Percentiles rank a stretch among this genome's conserved stretches.
Conservation (phyloP, 2,888 invertebrate species). For the Eristalis intricaria region DNA sequence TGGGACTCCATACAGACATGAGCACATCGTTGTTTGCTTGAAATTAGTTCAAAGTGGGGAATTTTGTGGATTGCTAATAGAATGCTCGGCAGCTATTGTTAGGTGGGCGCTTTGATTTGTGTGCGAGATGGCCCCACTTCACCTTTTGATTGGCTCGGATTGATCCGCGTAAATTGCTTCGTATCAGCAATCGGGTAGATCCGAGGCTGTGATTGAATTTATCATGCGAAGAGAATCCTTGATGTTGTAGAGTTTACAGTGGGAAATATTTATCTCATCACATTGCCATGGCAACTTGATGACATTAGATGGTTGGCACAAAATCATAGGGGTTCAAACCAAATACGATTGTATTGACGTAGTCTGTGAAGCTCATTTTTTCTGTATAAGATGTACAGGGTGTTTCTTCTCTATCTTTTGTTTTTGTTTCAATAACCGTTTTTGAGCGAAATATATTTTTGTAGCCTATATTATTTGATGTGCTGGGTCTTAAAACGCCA, state of each 20-base stretch:
- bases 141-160: neutral
- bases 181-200: neutral
- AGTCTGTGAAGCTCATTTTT: too few relatives aligned
- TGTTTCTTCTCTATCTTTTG: too few relatives aligned
- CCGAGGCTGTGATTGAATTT: neutral
- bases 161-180: neutral
- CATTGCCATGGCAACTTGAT: neutral
- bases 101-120: slow-evolving; percentile 35
- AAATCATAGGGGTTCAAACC: neutral
- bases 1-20: slow-evolving; percentile 11
- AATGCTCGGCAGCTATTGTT: slow-evolving; percentile 13
- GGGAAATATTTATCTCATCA: neutral
- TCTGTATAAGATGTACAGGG: too few relatives aligned
- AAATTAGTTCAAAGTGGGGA: slow-evolving; percentile 58
- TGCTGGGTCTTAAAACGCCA: too few relatives aligned
- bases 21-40: slow-evolving; percentile 51
- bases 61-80: slow-evolving; percentile 39
- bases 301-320: neutral
- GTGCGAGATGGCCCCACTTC: slow-evolving; percentile 19
- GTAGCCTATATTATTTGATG: too few relatives aligned
- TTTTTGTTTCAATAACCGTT: too few relatives aligned
- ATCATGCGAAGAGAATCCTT: neutral
- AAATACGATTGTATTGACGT: neutral
- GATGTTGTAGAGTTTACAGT: neutral
- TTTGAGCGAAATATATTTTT: too few relatives aligned